Conservation (phyloP, 1,140 invertebrate species). For the Leucophenga varia region DNA sequence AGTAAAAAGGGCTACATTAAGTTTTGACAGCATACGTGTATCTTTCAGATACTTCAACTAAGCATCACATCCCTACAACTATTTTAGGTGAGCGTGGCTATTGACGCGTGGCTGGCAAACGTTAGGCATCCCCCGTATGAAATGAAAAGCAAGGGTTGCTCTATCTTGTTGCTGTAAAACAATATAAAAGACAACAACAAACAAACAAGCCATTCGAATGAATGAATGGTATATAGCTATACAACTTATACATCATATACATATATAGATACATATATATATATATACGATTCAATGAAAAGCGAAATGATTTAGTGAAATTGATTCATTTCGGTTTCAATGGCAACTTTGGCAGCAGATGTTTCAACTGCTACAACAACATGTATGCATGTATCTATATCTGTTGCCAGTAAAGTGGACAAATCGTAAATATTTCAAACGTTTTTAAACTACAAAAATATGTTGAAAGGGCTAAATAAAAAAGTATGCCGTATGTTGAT, state of each 20-base stretch:
- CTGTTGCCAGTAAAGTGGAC: slow-evolving; percentile 32
- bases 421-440: slow-evolving; percentile 46
- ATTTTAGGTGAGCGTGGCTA: too few species aligned
- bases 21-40: too few species aligned
- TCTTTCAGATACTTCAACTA: background rate
- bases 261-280: too few species aligned
- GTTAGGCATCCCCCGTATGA: slow-evolving; percentile 7
- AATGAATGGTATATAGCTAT: too few species aligned
- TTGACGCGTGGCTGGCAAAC: slow-evolving; percentile 36
- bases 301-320: slow-evolving; percentile 39
- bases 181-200: too few species aligned
- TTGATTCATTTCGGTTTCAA: slow-evolving; percentile 29
- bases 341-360: slow-evolving; percentile 32
- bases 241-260: too few species aligned
- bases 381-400: background rate
- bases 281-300: slow-evolving; percentile 12
- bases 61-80: background rate
- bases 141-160: slow-evolving; percentile 38
- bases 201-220: too few species aligned
- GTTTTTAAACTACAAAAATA: slow-evolving; percentile 1
- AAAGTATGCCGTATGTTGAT: background rate
- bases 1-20: too few species aligned
- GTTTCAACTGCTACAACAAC: slow-evolving; percentile 20
- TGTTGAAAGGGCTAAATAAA: background rate
- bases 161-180: background rate